Percentiles rank a stretch among this genome's conserved stretches.
Evolutionary conservation across 2,888 invertebrate genomes (phyloP).

Genomic region (Scrobipalpa costella): DNA sequence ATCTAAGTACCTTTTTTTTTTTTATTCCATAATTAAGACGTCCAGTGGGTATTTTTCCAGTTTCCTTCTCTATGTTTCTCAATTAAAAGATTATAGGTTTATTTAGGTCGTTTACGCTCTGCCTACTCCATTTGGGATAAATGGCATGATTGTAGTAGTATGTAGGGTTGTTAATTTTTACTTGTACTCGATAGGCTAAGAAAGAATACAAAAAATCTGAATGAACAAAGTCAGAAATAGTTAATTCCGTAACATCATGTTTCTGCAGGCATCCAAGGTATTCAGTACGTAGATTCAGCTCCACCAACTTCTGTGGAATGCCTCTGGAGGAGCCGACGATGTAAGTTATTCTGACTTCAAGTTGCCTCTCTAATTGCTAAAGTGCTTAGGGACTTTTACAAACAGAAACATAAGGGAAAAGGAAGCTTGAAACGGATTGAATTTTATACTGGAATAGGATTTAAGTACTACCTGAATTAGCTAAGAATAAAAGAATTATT

Average conservation of each 20-base stretch:
- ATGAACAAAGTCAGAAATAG: background rate
- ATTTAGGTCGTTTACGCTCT: too few species aligned
- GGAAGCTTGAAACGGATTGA: background rate
- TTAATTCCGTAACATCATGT: too few species aligned
- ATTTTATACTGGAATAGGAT: background rate
- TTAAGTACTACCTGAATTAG: background rate
- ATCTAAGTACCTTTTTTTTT: too few species aligned
- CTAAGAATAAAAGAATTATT: background rate
- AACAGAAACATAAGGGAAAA: background rate
- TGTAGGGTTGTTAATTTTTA: too few species aligned
- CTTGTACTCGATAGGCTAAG: too few species aligned
- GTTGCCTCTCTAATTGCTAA: constrained; percentile 7
- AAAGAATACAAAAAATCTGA: too few species aligned
- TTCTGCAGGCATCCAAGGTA: background rate
- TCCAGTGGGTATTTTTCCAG: too few species aligned
- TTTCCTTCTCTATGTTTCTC: too few species aligned
- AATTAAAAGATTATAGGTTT: too few species aligned
- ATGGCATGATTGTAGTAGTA: too few species aligned
- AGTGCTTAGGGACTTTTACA: constrained; percentile 5
- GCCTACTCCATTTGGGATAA: too few species aligned
- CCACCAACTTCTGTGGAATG: background rate
- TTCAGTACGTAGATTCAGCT: constrained; percentile 3
- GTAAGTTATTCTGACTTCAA: constrained; percentile 1
- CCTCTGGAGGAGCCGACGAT: background rate
- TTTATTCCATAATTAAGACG: too few species aligned